Evolutionary conservation across 2,888 invertebrate species (phyloP).

Genomic region (Acleris literana): DNA sequence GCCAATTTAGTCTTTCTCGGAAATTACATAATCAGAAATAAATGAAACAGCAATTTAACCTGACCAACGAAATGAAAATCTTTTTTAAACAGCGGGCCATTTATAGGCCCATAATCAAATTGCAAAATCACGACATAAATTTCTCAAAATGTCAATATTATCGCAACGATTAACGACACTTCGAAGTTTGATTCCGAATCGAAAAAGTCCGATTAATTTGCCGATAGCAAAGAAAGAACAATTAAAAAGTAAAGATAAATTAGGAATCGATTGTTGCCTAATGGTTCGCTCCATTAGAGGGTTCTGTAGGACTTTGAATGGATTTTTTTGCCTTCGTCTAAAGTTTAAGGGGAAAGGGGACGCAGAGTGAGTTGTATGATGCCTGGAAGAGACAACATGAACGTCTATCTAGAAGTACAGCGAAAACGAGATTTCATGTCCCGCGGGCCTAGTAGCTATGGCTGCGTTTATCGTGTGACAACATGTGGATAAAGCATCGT

Average conservation of each 20-base stretch:
- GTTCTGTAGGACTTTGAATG: constrained; percentile 70
- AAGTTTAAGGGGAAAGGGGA: constrained; percentile 60
- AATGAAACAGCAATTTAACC: no score
- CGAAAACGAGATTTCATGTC: not conserved
- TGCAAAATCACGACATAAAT: constrained; percentile 17
- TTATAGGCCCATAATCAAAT: not conserved
- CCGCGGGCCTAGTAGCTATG: no score
- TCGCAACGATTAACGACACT: constrained; percentile 62
- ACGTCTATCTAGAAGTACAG: not conserved
- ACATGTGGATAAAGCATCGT: no score
- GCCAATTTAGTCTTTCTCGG: no score
- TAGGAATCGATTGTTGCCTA: constrained; percentile 79
- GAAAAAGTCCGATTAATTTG: constrained; percentile 63
- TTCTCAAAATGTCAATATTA: constrained; percentile 42
- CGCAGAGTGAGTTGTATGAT: constrained; percentile 38
- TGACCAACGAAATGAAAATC: no score
- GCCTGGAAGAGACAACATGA: constrained; percentile 39
- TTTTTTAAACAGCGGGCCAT: no score
- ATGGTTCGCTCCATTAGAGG: constrained; percentile 78
- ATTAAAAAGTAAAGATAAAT: constrained; percentile 77
- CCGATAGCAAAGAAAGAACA: constrained; percentile 70
- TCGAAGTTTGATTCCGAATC: constrained; percentile 59
- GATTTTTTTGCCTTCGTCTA: constrained; percentile 64
- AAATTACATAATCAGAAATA: no score
- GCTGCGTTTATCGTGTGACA: no score